Evolutionary conservation across 2,113 vertebrate species (phyloP).

Genomic region (Thomomys bottae): DNA sequence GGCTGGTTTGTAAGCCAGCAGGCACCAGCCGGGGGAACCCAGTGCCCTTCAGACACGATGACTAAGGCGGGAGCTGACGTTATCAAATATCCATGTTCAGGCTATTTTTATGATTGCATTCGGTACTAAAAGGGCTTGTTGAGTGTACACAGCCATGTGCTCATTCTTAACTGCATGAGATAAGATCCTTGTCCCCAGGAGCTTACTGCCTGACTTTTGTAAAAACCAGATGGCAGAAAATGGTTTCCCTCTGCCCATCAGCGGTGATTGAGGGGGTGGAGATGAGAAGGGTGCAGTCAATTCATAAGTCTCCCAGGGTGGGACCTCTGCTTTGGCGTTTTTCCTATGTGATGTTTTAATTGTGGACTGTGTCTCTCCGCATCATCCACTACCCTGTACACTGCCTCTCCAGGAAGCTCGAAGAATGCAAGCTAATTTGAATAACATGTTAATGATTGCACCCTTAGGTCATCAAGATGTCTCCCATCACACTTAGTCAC

Average conservation of each 20-base stretch:
- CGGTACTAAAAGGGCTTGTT: constrained; percentile 66
- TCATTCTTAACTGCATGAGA: constrained; percentile 57
- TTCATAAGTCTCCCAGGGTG: constrained; percentile 50
- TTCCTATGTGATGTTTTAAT: constrained; percentile 61
- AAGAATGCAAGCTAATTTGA: constrained; percentile 43
- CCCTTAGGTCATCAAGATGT: constrained; percentile 12
- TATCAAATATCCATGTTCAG: constrained; percentile 67
- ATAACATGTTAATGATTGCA: constrained; percentile 50
- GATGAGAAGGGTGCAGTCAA: constrained; percentile 58
- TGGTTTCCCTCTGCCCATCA: constrained; percentile 76
- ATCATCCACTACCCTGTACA: constrained; percentile 30
- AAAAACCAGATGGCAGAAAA: constrained; percentile 72
- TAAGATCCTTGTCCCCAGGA: constrained; percentile 63
- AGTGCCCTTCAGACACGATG: constrained; percentile 47
- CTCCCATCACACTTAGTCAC: not conserved
- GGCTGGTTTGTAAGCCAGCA: not conserved
- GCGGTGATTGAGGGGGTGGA: constrained; percentile 73
- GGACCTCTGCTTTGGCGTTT: constrained; percentile 44
- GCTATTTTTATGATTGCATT: constrained; percentile 78
- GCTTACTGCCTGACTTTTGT: constrained; percentile 66
- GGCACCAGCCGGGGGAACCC: not conserved
- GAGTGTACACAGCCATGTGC: constrained; percentile 65
- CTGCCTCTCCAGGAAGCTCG: not conserved
- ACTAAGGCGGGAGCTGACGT: constrained; percentile 44
- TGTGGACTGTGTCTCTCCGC: constrained; percentile 7